Evolutionary conservation across 2,888 invertebrate genomes (phyloP), one percentile per base, ranked within the genome.

Genomic region (Stenurella melanura): DNA sequence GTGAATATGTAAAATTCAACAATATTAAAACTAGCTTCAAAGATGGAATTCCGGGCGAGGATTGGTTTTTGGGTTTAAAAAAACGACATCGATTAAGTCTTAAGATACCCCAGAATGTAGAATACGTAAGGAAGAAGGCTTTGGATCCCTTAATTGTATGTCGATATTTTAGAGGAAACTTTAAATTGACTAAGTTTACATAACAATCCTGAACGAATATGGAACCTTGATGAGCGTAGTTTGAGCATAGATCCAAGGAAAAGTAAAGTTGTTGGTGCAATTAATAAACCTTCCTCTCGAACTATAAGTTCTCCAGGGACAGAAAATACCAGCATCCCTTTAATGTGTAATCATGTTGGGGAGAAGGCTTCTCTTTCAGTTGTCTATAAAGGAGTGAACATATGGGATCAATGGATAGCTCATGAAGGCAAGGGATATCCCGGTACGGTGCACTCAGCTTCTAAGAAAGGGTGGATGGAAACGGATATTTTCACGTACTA

Each of bases 71-170:
- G 0, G 71, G 58, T 18, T 85, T 85, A 75, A 83, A 81, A 71
- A 79, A 78, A 64, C 21, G 82, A 42, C 78, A 83, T 72, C 74
- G 78, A 75, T 67, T 88, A 15, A 84, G 85, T n/a, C 73, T 87
- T 26, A 88, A 88, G 83, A 85, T 80, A 75, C 86, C 87, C 9
- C 86, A 88, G 83, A 78, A 81, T 38, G 85, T 87, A 4, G 87
- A 88, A 80, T 80, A 82, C 78, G 79, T 83, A 12, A 63, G 86
- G 26, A 84, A 83, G 73, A 84, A 82, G 78, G 66, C 67, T 3
- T 64, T 75, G 34, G 85, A 85, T 74, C 85, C 84, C 12, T 18
- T 64, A 78, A 21, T 66, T 57, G 2, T 80, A 82, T 68, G 84
- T 81, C 30, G 54, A 79, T n/a, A 19, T 78, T 21, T 61, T 83